Evolutionary conservation across 2,888 invertebrate species (phyloP), one percentile per base, ranked within the genome.

Genomic region (Carabus problematicus): DNA sequence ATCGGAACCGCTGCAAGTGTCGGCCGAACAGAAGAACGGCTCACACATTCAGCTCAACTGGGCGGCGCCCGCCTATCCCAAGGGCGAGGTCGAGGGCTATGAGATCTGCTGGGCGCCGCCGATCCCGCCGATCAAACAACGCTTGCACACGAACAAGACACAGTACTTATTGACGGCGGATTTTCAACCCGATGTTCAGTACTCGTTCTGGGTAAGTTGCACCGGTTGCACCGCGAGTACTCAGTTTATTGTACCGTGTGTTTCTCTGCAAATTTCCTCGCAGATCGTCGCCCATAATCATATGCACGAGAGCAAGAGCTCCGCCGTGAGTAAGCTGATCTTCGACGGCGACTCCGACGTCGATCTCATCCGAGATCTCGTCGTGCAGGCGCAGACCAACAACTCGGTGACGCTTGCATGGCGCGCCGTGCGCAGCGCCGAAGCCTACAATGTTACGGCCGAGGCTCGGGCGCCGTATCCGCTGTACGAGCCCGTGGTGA

Each of bases 151-250:
- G 3, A 79, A 79, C 0, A 84, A 85, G 42, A 85, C 84, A 0
- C 82, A 84, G 0, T 85, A 87, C 42, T 78, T 84, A 70, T 83
- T 90, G 72, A 83, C 84, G 42, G 85, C 86, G 3, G 82, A 82
- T 40, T 86, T 89, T 70, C 82, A 85, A 49, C 81, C 87, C 11
- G 85, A 86, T 12, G 77, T 79, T 11, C 87, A 86, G 71, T 92
- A 92, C 79, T 87, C 88, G 0, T 91, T 93, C 81, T 91, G 90
- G 89, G 91, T 92, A 76, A 83, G 85, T 77, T n/a, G n/a, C n/a
- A n/a, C n/a, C 42, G 16, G 63, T 47, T 39, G 11, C n/a, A 60
- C n/a, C n/a, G n/a, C n/a, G n/a, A n/a, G n/a, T n/a, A n/a, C n/a
- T n/a, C n/a, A n/a, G n/a, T n/a, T n/a, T n/a, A n/a, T n/a, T n/a